Evolutionary conservation across 2,113 vertebrate genomes (phyloP).

Genomic region (Lycocorax pyrrhopterus): DNA sequence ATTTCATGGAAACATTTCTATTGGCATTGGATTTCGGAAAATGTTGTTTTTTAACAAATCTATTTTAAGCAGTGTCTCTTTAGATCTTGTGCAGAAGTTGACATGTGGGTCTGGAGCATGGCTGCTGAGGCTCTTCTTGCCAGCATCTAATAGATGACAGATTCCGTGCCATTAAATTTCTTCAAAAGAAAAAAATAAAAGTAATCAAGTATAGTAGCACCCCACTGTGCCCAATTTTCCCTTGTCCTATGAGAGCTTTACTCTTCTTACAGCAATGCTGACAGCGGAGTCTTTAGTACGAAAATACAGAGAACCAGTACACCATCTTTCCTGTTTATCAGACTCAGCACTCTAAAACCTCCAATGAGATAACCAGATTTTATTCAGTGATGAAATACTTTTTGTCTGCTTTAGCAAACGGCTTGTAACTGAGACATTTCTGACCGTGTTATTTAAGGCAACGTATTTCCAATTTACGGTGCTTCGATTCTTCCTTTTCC

Average conservation of each 20-base stretch:
- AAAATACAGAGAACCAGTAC: not conserved
- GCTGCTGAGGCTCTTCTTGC: not conserved
- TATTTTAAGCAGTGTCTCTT: not conserved
- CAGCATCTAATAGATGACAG: not conserved
- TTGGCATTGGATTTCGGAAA: not conserved
- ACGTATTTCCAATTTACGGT: accelerated
- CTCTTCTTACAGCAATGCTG: not conserved
- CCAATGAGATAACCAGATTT: not conserved
- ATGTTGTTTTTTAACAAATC: not conserved
- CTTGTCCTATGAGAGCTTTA: not conserved
- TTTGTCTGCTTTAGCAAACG: not conserved
- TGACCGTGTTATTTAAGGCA: not conserved
- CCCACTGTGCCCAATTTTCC: not conserved
- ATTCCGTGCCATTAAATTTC: not conserved
- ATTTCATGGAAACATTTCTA: constrained; percentile 16
- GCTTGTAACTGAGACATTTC: not conserved
- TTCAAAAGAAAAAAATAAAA: not conserved
- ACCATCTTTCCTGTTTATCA: not conserved
- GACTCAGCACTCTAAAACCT: not conserved
- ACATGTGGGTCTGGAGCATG: not conserved
- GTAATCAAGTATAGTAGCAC: not conserved
- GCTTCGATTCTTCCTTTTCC: not conserved
- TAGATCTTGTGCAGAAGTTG: constrained; percentile 7
- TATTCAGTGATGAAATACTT: not conserved
- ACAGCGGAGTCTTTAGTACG: not conserved